Evolutionary conservation across 1,140 invertebrate species (phyloP), one percentile per base, ranked within the genome.

Genomic region (Panulirus ornatus): DNA sequence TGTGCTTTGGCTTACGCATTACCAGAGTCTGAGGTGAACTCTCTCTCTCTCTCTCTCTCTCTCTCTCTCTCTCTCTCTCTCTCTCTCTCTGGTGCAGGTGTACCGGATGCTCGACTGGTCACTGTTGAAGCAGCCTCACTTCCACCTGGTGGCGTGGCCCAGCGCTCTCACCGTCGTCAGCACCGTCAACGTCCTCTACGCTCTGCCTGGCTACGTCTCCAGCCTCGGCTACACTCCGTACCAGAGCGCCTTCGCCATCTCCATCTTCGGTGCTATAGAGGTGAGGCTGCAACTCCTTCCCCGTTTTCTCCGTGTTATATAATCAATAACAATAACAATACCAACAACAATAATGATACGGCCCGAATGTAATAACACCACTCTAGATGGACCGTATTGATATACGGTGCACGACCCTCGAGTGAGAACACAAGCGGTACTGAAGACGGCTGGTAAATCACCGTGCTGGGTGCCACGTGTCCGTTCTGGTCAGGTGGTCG

Each of bases 111-210:
- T 89, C 14, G 44, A 89, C 63, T 89, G 84, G 58, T 42, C 66
- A 0, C 6, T 89, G 70, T 36, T 89, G 0, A 44, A 38, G 36
- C 66, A 89, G 76, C 88, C 88, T 19, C 38, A 84, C 34, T 89
- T 89, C 47, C 88, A 89, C 88, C 79, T 89, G 40, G 51, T 89
- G 16, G 88, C 79, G 8, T 89, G 88, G 88, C 79, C 88, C 1
- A 83, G 75, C 44, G 79, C 66, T 2, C 34, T 89, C 22, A 16
- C 2, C 30, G 38, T 89, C 30, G n/a, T 47, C 2, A 47, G 34
- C 47, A 76, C 76, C 70, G 1, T 89, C 44, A 84, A 75, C 88
- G 27, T 51, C 78, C 58, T 89, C 63, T 89, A 89, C 36, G 78
- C 79, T 30, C 78, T 89, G 16, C 88, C 88, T 3, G 88, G 79